Evolutionary conservation across 1,140 invertebrate genomes (phyloP).

Genomic region (Drosophila quadrilineata): DNA sequence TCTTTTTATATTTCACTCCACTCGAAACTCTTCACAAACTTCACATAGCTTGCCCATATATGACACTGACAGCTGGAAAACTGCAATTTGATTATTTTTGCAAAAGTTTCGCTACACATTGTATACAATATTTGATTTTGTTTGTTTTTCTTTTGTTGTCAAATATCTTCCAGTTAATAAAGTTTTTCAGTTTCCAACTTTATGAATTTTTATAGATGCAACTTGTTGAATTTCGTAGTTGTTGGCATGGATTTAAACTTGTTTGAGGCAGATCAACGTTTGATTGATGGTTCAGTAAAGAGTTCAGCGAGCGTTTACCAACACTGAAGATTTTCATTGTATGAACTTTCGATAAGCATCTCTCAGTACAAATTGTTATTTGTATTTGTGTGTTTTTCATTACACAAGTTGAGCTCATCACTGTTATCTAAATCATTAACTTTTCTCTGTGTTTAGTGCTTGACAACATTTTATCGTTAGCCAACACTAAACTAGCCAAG

Average conservation of each 20-base stretch:
- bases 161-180: conserved; percentile 33
- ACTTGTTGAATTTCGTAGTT: conserved; percentile 13
- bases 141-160: background rate
- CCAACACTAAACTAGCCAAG: too few relatives aligned
- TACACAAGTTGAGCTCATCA: background rate
- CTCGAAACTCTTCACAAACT: conserved; percentile 15
- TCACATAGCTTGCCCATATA: conserved; percentile 2
- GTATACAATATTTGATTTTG: background rate
- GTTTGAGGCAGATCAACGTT: too few relatives aligned
- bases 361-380: background rate
- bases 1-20: background rate
- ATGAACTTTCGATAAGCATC: too few relatives aligned
- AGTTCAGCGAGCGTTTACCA: too few relatives aligned
- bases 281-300: too few relatives aligned
- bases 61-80: conserved; percentile 65
- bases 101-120: conserved; percentile 7
- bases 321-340: too few relatives aligned
- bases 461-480: background rate
- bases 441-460: background rate
- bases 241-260: too few relatives aligned
- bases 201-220: conserved; percentile 19
- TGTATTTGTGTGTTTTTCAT: background rate
- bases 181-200: conserved; percentile 16
- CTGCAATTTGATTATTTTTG: conserved; percentile 69
- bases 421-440: too few relatives aligned